Evolutionary conservation across 2,888 invertebrate species (phyloP), one percentile per base, ranked within the genome.

Genomic region (Torymus tubicola): DNA sequence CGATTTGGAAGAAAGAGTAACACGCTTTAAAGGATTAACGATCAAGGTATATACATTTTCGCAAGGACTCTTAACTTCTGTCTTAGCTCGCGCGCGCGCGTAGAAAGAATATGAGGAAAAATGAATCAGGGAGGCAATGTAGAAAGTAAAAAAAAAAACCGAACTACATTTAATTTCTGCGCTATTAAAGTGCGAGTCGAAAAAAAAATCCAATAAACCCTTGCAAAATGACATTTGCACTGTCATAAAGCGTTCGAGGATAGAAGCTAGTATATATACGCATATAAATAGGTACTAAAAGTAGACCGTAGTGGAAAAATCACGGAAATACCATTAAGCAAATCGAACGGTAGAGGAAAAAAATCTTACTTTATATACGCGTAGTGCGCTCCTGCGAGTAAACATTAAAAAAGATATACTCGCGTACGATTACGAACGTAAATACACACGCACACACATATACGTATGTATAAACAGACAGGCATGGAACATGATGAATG

Each of bases 141-240:
- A 42, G 42, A 42, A 42, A 42, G 42, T 42, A 42, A 42, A 42
- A 42, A 42, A 42, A 42, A 42, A 8, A 1, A 5, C 42, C 42
- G 42, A 42, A 42, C 42, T 42, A 42, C 42, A 42, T 42, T 42
- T 42, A 42, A 42, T 42, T 42, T 42, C 42, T 42, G 8, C 42
- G 42, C 42, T 42, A 42, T 42, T 16, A 60, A 60, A 60, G 18
- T 18, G 58, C 16, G 11, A 16, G 42, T 42, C 1, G 11, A 18
- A 60, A 60, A 24, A 68, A 68, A 68, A 55, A 13, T 14, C n/a
- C 53, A 63, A 72, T 63, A 24, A 53, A 63, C 63, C 63, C 63
- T 72, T 72, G 63, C 72, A 31, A 72, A 61, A 72, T 52, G n/a
- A 24, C 12, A 42, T 42, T 42, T 1, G 42, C 8, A 4, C 61